A percentile compares a stretch with the other conserved stretches of the same genome.
These are phyloP conservation scores for Pica pica DNA, from an alignment of 2,113 vertebrate genomes.

Conservation along the genomic window DNA sequence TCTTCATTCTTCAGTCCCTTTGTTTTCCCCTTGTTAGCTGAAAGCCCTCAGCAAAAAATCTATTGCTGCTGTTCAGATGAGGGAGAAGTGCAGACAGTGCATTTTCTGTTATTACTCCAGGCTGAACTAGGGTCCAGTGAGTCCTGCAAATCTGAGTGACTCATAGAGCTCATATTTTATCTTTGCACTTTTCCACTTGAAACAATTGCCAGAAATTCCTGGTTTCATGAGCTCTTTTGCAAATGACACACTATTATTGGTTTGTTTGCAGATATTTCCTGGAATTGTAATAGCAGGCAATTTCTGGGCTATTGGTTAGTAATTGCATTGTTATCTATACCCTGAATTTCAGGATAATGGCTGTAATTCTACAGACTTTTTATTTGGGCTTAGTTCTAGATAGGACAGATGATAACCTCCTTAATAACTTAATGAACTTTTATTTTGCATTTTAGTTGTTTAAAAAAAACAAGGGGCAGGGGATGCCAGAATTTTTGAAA, in stretches of 20 bases:
- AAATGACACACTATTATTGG: neutral
- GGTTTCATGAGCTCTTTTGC: neutral
- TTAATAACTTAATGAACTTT: neutral
- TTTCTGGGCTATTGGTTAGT: neutral
- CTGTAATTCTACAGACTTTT: neutral
- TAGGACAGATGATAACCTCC: neutral
- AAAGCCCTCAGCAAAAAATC: neutral
- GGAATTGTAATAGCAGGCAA: neutral
- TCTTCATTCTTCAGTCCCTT: neutral
- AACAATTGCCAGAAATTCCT: neutral
- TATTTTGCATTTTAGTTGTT: neutral
- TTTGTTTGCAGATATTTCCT: neutral
- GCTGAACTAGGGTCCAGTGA: neutral
- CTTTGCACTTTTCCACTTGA: neutral
- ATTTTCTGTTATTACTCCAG: neutral
- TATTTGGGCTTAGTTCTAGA: neutral
- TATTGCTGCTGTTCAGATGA: neutral
- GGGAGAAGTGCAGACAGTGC: neutral
- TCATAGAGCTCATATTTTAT: neutral
- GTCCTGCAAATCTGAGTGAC: neutral
- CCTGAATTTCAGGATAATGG: neutral
- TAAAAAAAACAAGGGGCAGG: neutral
- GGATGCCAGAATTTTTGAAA: neutral
- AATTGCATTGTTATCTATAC: neutral
- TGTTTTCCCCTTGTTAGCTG: neutral